phyloP scores from a whole-genome alignment of 1,140 invertebrate species.

The Bathynomus jamesi region DNA sequence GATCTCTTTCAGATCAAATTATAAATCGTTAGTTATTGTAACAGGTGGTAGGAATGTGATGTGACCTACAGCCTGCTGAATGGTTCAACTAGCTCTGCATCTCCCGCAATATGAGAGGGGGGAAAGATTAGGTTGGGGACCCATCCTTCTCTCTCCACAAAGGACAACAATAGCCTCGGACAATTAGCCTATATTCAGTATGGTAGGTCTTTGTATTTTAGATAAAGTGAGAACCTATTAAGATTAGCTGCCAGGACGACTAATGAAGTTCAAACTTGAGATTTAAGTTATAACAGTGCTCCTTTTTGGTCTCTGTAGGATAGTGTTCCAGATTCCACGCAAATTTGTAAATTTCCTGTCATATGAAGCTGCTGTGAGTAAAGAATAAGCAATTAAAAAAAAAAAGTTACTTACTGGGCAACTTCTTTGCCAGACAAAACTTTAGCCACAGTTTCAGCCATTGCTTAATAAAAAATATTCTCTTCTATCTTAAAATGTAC shows the following conservation, averaged over 20 bases:
- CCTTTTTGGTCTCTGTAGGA: too few species aligned
- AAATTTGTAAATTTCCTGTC: too few species aligned
- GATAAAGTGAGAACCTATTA: not conserved
- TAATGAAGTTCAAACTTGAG: not conserved
- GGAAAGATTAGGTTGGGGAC: too few species aligned
- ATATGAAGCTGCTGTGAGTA: too few species aligned
- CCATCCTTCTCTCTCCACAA: too few species aligned
- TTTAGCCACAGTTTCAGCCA: conserved; percentile 3
- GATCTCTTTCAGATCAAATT: not conserved
- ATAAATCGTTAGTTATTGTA: not conserved
- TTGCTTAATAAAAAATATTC: too few species aligned
- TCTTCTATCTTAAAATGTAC: too few species aligned
- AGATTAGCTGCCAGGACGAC: not conserved
- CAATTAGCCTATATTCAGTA: too few species aligned
- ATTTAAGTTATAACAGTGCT: too few species aligned
- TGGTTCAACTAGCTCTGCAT: not conserved
- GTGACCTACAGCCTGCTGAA: not conserved
- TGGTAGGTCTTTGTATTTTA: too few species aligned
- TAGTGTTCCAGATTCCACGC: too few species aligned
- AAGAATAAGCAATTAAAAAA: not conserved
- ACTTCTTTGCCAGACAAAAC: conserved; percentile 27
- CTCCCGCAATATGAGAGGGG: not conserved
- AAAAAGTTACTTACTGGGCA: conserved; percentile 17
- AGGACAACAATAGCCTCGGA: too few species aligned
- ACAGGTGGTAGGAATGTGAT: not conserved